Base-by-base conservation (phyloP, 2,113 vertebrate genomes). In the Sardina pilchardus region DNA sequence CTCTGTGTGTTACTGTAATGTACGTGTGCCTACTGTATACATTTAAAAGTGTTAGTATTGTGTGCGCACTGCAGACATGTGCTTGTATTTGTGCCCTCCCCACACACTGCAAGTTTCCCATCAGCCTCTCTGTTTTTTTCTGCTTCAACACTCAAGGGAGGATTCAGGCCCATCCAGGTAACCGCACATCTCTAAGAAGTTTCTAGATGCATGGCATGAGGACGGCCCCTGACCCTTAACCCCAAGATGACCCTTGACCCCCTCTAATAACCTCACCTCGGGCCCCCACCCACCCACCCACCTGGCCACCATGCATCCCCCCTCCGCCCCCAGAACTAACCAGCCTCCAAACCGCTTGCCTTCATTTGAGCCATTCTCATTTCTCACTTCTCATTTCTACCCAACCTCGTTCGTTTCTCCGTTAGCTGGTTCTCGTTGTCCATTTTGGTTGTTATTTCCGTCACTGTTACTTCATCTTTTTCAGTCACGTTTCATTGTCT, bases 131-230 rank as follows among this genome's bases (percentile, higher is more conserved):
- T 97, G 96, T 97, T 93, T 71, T 97, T 96, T 97, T 95, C 96
- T 96, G 96, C 96, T 97, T 96, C 97, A 93, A 94, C 93, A 93
- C 94, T 96, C 95, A 97, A 98, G 97, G 97, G 97, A 99, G 97
- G 97, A 98, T 99, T 99, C 97, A 97, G 97, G 96, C 97, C 97
- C 83, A 93, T 95, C 86, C 94, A 94, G 94, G 94, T 95, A 95
- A 95, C 89, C 83, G 45, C 84, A 81, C 78, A 63, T 48, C 84
- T 88, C 86, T 88, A 56, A 21, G 82, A 81, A 84, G 53, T 90
- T 86, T 90, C 91, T 88, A 92, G 53, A 88, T 94, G 93, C 94
- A 94, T 94, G 93, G 92, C 93, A 94, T 93, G 91, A 92, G 50
- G 86, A 86, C 87, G 88, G 85, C 90, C 82, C 86, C 88, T 83